These are phyloP conservation scores for Phytoseiulus persimilis DNA, from an alignment of 2,888 invertebrate genomes.

Conservation along the genomic window DNA sequence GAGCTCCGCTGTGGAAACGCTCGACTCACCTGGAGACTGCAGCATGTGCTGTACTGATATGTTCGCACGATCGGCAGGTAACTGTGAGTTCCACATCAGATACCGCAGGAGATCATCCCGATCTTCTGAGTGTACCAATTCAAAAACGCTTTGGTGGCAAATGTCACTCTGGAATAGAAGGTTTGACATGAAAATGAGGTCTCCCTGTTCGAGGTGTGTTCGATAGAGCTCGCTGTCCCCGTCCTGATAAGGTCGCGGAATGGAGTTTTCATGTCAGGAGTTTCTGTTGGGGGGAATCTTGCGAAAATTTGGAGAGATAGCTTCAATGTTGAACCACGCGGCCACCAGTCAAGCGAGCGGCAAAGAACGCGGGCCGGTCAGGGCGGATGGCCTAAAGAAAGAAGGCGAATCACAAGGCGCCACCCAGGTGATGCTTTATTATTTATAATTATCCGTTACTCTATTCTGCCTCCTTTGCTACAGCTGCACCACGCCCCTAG, in stretches of 20 bases:
- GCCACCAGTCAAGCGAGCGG: too few relatives aligned
- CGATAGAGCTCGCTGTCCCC: too few relatives aligned
- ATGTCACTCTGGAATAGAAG: conserved; percentile 80
- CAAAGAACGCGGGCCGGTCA: not conserved
- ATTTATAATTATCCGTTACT: conserved; percentile 5
- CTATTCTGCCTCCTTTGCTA: not conserved
- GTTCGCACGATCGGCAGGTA: conserved; percentile 63
- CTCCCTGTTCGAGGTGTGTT: too few relatives aligned
- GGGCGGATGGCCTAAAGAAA: not conserved
- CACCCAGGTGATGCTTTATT: conserved; percentile 5
- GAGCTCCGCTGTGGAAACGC: too few relatives aligned
- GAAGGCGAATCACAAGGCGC: not conserved
- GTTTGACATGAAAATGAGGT: not conserved
- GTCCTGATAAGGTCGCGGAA: too few relatives aligned
- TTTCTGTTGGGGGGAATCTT: too few relatives aligned
- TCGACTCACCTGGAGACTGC: conserved; percentile 56
- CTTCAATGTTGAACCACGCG: too few relatives aligned
- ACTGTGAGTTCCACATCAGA: conserved; percentile 85
- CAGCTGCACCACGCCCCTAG: not conserved
- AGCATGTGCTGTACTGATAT: conserved; percentile 63
- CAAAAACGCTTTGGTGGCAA: conserved; percentile 97
- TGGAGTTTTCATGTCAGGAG: too few relatives aligned
- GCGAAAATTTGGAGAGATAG: too few relatives aligned
- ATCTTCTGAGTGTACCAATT: conserved; percentile 96
- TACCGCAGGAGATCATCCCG: conserved; percentile 92